These are phyloP conservation scores for Pseudomugil gertrudae DNA, from an alignment of 2,797 vertebrate species.

Conservation along the genomic window DNA sequence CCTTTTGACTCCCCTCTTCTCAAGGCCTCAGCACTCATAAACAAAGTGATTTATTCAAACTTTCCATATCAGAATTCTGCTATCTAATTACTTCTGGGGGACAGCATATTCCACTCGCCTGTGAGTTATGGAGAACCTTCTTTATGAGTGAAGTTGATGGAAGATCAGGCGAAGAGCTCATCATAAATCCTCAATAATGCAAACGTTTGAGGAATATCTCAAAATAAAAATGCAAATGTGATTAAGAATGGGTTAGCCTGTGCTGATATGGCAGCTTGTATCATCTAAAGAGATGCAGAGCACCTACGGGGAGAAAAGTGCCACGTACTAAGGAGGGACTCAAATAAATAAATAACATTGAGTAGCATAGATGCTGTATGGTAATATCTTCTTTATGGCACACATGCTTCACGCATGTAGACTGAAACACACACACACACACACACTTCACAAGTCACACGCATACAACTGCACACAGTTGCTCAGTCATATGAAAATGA, in stretches of 20 bases:
- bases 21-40: conserved; percentile 83
- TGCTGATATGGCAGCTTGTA: conserved; percentile 87
- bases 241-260: conserved; percentile 86
- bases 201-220: conserved; percentile 87
- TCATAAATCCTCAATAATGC: conserved; percentile 89
- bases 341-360: conserved; percentile 76
- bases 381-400: conserved; percentile 64
- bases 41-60: conserved; percentile 87
- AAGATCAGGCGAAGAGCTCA: conserved; percentile 82
- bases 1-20: conserved; percentile 61
- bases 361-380: conserved; percentile 61
- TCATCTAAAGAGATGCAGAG: conserved; percentile 77
- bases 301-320: conserved; percentile 55
- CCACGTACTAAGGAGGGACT: conserved; percentile 69
- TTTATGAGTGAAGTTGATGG: conserved; percentile 88
- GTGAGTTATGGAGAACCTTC: conserved; percentile 86
- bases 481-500: conserved; percentile 64
- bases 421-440: conserved; percentile 20
- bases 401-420: conserved; percentile 41
- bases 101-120: conserved; percentile 81
- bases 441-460: conserved; percentile 27
- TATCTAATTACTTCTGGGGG: conserved; percentile 86
- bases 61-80: conserved; percentile 84
- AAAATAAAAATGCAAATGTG: conserved; percentile 88
- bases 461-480: not conserved